Evolutionary conservation across 2,888 invertebrate species (phyloP), one percentile per base, ranked within the genome.

Genomic region (Diplazon laetatorius): DNA sequence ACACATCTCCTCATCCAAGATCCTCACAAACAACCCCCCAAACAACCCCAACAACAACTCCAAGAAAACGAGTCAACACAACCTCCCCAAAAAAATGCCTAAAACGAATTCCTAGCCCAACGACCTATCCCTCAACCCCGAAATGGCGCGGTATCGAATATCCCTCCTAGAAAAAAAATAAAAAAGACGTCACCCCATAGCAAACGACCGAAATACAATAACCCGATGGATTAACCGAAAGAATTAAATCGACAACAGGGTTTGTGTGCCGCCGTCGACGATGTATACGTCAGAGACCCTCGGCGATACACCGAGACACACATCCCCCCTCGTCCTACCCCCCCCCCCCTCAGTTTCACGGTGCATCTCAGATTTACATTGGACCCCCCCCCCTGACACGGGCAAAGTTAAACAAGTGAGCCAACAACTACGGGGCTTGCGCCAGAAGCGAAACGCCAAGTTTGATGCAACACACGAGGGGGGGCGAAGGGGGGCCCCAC

Each of bases 381-480:
- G 59, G 44, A 39, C 37, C 42, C 50, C 20, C 59, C 44, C 16
- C 50, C 30, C 39, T 44, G 50, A n/a, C 70, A 57, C 44, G 35
- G n/a, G 70, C 66, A 37, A 68, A 76, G 71, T 35, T 76, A 60
- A 22, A 66, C 55, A 50, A 44, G 65, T 72, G 66, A 62, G 71
- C 76, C 76, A n/a, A n/a, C 50, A 60, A 60, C 71, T 71, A 66
- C 42, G 18, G 46, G 52, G 60, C 35, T 39, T 22, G 22, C 37
- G 25, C 25, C 39, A 22, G 59, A 6, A 44, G 60, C 57, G 35
- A 77, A n/a, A 62, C 62, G 62, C 14, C 39, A 77, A 68, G 46
- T 57, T 55, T 25, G 37, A 37, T 37, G 25, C 37, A 46, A 60
- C 72, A 60, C 76, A 79, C 63, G 80, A 80, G 81, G 81, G n/a